Percentiles rank a stretch among this genome's conserved stretches.
Evolutionary conservation across 2,113 vertebrate genomes (phyloP).

Genomic region (Archilochus colubris): DNA sequence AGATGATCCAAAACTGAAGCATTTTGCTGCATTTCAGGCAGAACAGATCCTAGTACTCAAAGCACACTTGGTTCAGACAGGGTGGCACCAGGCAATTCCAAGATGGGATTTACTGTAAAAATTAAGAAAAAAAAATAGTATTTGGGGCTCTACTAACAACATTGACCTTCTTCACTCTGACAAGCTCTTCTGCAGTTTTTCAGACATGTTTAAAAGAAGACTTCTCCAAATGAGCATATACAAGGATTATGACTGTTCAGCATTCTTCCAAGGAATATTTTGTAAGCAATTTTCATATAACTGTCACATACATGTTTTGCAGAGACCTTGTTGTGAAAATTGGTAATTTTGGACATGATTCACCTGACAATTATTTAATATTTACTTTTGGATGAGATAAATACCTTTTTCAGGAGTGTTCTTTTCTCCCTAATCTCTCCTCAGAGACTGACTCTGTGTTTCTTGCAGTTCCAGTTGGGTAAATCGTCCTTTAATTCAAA

Average conservation of each 20-base stretch:
- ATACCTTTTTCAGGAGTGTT: not conserved
- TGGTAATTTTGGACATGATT: rapidly evolving
- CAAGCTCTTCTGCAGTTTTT: not conserved
- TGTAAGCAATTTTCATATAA: not conserved
- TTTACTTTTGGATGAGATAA: not conserved
- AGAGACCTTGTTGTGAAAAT: rapidly evolving
- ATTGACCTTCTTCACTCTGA: not conserved
- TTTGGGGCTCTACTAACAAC: not conserved
- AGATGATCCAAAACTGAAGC: not conserved
- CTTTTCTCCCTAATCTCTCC: not conserved
- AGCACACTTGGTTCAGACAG: not conserved
- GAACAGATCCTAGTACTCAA: not conserved
- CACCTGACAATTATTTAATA: not conserved
- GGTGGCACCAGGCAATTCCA: not conserved
- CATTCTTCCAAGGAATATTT: not conserved
- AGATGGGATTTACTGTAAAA: not conserved
- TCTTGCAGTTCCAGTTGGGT: not conserved
- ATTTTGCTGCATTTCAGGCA: not conserved
- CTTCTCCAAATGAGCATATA: not conserved
- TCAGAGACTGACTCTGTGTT: not conserved
- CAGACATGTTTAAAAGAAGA: not conserved
- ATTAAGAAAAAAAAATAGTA: not conserved
- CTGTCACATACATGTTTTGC: not conserved
- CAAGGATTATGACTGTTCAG: not conserved
- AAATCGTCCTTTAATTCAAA: not conserved